phyloP scores from a whole-genome alignment of 2,888 invertebrate species.

The Antitype chi region DNA sequence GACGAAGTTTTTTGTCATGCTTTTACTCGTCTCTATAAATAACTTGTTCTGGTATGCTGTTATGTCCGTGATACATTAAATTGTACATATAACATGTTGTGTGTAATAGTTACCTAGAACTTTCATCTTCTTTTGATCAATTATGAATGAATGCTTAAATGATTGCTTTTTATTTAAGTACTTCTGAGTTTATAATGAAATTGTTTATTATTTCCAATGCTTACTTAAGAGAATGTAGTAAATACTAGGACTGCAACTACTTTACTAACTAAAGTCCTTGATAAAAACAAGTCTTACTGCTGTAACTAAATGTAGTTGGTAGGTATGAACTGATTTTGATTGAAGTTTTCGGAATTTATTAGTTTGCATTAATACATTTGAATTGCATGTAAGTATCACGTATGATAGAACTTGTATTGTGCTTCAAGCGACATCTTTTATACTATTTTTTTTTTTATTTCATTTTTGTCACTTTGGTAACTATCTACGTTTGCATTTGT shows the following conservation, averaged over 20 bases:
- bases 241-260: conserved; percentile 45
- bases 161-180: background rate
- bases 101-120: conserved; percentile 57
- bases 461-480: background rate
- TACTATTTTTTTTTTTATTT: background rate
- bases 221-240: conserved; percentile 47
- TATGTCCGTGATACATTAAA: conserved; percentile 71
- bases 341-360: conserved; percentile 33
- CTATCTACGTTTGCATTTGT: background rate
- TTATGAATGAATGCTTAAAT: conserved; percentile 21
- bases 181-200: background rate
- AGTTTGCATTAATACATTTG: too few relatives aligned
- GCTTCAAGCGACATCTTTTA: background rate
- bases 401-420: background rate
- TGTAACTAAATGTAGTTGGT: conserved; percentile 35
- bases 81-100: conserved; percentile 61
- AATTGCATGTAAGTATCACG: background rate
- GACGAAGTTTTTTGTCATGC: conserved; percentile 83
- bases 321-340: conserved; percentile 43
- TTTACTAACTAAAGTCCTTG: conserved; percentile 51
- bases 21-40: conserved; percentile 83
- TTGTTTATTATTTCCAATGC: conserved; percentile 6
- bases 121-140: conserved; percentile 72
- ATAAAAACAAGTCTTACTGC: conserved; percentile 56
- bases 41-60: conserved; percentile 79